Evolutionary conservation across 2,888 invertebrate genomes (phyloP).

Genomic region (Apomyelois bistriatella): DNA sequence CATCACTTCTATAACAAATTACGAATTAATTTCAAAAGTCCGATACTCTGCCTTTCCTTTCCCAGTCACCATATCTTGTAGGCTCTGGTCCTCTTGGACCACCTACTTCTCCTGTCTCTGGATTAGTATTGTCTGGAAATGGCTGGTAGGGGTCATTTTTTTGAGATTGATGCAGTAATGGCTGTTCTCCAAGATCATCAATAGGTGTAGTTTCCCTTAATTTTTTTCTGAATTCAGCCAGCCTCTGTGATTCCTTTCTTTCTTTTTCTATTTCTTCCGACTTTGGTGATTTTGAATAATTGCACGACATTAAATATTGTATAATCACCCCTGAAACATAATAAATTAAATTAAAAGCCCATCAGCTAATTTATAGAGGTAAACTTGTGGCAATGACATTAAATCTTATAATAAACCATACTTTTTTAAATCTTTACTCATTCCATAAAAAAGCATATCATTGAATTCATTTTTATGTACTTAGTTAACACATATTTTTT

Average conservation of each 20-base stretch:
- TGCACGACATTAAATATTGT: slow-evolving; percentile 20
- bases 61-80: slow-evolving; percentile 99
- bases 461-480: too few species aligned
- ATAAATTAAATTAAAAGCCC: background rate
- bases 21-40: slow-evolving; percentile 86
- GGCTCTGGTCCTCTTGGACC: slow-evolving; percentile 99
- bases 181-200: slow-evolving; percentile 88
- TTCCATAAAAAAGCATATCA: too few species aligned
- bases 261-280: slow-evolving; percentile 30
- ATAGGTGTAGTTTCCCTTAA: slow-evolving; percentile 84
- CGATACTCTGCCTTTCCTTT: slow-evolving; percentile 96
- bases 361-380: too few species aligned
- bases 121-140: slow-evolving; percentile 94
- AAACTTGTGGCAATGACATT: too few species aligned
- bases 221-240: slow-evolving; percentile 87
- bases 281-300: slow-evolving; percentile 38
- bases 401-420: too few species aligned
- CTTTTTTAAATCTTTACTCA: too few species aligned
- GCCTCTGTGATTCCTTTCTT: slow-evolving; percentile 55
- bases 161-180: slow-evolving; percentile 84
- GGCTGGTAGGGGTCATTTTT: slow-evolving; percentile 91
- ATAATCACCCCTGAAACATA: slow-evolving; percentile 10
- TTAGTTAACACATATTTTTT: too few species aligned
- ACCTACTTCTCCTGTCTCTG: slow-evolving; percentile 95
- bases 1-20: background rate